A percentile compares a stretch with the other conserved stretches of the same genome.
Conservation (phyloP, 2,797 vertebrate species). For the Hoplostethus mediterraneus region DNA sequence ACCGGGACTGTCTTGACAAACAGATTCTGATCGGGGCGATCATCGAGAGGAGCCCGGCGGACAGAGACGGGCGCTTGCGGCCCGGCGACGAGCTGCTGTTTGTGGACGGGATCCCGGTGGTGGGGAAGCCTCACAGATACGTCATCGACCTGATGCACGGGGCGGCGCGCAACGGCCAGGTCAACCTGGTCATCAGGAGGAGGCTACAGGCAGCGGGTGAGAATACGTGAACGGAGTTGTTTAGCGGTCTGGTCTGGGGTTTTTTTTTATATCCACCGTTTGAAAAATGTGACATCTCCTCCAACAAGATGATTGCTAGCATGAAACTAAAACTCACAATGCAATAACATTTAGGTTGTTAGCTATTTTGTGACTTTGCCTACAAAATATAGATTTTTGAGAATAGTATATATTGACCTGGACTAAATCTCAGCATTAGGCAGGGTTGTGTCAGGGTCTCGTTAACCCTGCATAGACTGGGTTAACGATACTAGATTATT, state of each 20-base stretch:
- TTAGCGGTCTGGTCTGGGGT: not conserved
- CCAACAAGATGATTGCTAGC: too few species aligned
- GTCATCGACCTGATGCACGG: conserved; percentile 99
- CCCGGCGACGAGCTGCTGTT: conserved; percentile 96
- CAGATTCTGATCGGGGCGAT: conserved; percentile 98
- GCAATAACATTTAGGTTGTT: too few species aligned
- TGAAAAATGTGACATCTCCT: too few species aligned
- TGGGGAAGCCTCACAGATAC: conserved; percentile 96
- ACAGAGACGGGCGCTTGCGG: conserved; percentile 94
- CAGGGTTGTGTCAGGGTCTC: too few species aligned
- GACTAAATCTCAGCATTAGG: too few species aligned
- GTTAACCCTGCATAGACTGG: not conserved
- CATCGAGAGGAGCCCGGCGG: conserved; percentile 97
- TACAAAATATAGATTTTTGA: too few species aligned
- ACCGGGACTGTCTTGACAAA: conserved; percentile 23
- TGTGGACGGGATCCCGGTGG: conserved; percentile 95
- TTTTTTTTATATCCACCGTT: not conserved
- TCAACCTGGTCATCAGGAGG: conserved; percentile 95
- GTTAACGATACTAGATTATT: not conserved
- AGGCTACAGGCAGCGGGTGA: conserved; percentile 89
- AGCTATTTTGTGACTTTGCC: too few species aligned
- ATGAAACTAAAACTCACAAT: too few species aligned
- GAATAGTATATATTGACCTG: too few species aligned
- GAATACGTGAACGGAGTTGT: conserved; percentile 22
- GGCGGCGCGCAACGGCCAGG: conserved; percentile 94